phyloP scores from a whole-genome alignment of 1,140 invertebrate species.

The Tetramorium parvispinum region DNA sequence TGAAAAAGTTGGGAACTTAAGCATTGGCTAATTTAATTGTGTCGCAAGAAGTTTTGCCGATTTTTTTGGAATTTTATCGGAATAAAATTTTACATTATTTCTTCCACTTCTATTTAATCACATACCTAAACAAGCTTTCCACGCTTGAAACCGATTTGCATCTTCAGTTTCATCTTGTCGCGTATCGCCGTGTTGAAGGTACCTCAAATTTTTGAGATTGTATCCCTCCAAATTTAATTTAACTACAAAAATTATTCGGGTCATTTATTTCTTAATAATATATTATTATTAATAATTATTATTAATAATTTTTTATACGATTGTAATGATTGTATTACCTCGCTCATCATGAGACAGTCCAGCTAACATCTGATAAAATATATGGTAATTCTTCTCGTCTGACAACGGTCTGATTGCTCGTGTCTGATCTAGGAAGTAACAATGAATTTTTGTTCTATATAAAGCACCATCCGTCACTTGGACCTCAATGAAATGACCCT shows the following conservation, averaged over 20 bases:
- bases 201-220: constrained; percentile 91
- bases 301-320: not conserved
- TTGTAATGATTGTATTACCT: constrained; percentile 82
- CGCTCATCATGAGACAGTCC: constrained; percentile 95
- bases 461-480: constrained; percentile 98
- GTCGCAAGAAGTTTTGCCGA: not conserved
- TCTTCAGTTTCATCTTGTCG: constrained; percentile 92
- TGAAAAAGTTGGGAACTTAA: not conserved
- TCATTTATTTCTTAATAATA: not conserved
- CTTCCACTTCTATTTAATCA: not conserved
- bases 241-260: constrained; percentile 77
- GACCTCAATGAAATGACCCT: constrained; percentile 98
- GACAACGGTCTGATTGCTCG: constrained; percentile 94
- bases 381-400: constrained; percentile 98
- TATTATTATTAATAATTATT: not conserved
- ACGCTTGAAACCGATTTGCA: constrained; percentile 92
- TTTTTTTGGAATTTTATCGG: not conserved
- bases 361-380: constrained; percentile 98
- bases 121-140: constrained; percentile 94
- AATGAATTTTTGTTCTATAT: constrained; percentile 98
- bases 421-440: constrained; percentile 97
- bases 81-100: not conserved
- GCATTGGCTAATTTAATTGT: not conserved
- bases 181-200: constrained; percentile 92
- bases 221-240: constrained; percentile 95